Conservation (phyloP, 53 echinoderm and acorn worm genomes). For the Henricia sp. region DNA sequence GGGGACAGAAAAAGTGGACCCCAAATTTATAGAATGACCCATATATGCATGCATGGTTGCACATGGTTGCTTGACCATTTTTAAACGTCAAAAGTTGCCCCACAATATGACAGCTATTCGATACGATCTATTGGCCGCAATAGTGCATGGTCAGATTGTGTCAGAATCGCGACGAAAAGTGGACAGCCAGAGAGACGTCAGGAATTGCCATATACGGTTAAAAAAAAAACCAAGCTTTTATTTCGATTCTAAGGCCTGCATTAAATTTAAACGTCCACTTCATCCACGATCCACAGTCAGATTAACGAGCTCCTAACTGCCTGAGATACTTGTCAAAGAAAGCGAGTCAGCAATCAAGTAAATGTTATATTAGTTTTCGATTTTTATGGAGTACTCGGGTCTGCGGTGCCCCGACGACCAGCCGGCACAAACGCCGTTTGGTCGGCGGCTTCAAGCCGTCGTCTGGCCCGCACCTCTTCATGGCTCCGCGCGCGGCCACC, state of each 20-base stretch:
- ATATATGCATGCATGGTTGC: no score
- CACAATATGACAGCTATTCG: no score
- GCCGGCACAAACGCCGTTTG: not conserved
- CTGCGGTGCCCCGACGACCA: not conserved
- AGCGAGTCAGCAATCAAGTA: not conserved
- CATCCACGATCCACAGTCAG: not conserved
- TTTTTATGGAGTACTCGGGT: not conserved
- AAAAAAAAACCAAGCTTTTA: not conserved
- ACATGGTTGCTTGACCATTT: no score
- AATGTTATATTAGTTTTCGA: not conserved
- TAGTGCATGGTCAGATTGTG: no score
- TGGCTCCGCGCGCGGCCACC: not conserved
- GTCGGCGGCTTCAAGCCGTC: conserved; percentile 34
- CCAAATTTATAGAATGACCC: no score
- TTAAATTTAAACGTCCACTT: not conserved
- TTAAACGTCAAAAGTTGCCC: no score
- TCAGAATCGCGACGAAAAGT: no score
- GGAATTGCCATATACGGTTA: no score
- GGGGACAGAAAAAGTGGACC: no score
- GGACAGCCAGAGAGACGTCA: no score
- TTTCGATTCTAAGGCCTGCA: not conserved
- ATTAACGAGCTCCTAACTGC: conserved; percentile 15
- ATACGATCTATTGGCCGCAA: no score
- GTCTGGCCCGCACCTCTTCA: conserved; percentile 4
- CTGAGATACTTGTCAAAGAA: not conserved